Evolutionary conservation across 2,113 vertebrate genomes (phyloP), one percentile per base, ranked within the genome.

Genomic region (Xyrauchen texanus): DNA sequence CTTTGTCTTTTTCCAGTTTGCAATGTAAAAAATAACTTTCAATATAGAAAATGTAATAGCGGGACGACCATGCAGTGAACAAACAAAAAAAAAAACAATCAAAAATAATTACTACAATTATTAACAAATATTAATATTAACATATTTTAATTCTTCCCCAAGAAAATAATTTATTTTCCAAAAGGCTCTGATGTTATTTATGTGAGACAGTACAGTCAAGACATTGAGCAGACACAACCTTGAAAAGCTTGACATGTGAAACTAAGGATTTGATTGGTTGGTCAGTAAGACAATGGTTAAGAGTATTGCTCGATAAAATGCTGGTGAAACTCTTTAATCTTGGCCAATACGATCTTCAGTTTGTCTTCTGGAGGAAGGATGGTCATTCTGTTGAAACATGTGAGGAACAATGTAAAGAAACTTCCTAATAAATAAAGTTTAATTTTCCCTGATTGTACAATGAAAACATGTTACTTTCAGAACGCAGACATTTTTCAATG

Each of bases 311-410:
- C 58, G 4, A 87, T 87, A 74, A 94, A 94, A 46, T 85, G 85
- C 74, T 86, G 76, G 12, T 94, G 86, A 84, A 94, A 94, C 71
- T 85, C 85, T 74, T 87, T 90, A 75, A 94, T 84, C 68, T 89
- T 93, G 76, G 86, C 83, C 85, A 93, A 68, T 9, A 94, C 84
- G 2, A 76, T 44, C 70, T 83, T 83, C 73, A 94, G 87, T 68
- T 94, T 94, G 16, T 93, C 91, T 34, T 76, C 65, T 0, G 91
- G 85, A 0, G 92, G 93, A 21, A 94, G 86, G 57, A 94, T 93
- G 49, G 92, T 93, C 92, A 94, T 93, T 86, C 93, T 94, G 81
- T 13, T 81, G 6, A 45, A 49, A 42, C 55, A 58, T n/a, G n/a
- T n/a, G n/a, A n/a, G 11, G 16, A 2, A 64, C 4, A 7, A 34